Percentiles rank a stretch among this genome's conserved stretches.
Evolutionary conservation across 53 echinoderm and acorn worm genomes (phyloP).

Genomic region (Arbacia lixula): DNA sequence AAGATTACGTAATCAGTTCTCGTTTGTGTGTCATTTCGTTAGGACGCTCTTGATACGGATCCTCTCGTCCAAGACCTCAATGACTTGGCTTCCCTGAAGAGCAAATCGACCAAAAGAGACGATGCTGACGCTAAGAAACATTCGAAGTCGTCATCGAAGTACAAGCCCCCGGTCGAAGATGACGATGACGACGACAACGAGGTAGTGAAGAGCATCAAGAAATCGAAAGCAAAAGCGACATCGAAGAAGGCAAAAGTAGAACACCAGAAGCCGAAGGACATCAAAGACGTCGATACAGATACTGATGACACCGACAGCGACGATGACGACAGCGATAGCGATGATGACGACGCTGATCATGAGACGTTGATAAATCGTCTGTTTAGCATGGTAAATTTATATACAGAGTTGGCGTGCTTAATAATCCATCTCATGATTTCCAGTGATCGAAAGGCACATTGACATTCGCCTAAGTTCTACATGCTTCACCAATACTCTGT

Average conservation of each 20-base stretch:
- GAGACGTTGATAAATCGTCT: constrained; percentile 29
- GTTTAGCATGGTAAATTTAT: constrained; percentile 32
- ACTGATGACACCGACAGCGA: constrained; percentile 26
- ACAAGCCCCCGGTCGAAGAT: constrained; percentile 23
- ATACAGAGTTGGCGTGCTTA: no score
- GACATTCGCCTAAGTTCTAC: no score
- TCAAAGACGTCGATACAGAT: constrained; percentile 24
- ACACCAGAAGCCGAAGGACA: constrained; percentile 12
- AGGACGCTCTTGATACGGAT: constrained; percentile 31
- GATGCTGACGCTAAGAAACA: constrained; percentile 28
- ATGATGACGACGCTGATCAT: constrained; percentile 3
- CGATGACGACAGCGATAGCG: not conserved
- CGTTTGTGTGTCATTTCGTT: not conserved
- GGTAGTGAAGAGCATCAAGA: constrained; percentile 34
- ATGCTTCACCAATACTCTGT: no score
- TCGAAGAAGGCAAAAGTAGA: constrained; percentile 37
- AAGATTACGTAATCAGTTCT: not conserved
- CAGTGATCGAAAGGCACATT: no score
- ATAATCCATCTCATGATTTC: no score
- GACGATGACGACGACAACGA: constrained; percentile 44
- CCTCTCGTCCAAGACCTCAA: constrained; percentile 41
- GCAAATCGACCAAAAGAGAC: constrained; percentile 39
- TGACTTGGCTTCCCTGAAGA: constrained; percentile 21
- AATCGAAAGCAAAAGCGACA: constrained; percentile 33
- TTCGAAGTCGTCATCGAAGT: constrained; percentile 31